Conservation (phyloP, 2,113 vertebrate species). For the Todiramphus saurophagus region DNA sequence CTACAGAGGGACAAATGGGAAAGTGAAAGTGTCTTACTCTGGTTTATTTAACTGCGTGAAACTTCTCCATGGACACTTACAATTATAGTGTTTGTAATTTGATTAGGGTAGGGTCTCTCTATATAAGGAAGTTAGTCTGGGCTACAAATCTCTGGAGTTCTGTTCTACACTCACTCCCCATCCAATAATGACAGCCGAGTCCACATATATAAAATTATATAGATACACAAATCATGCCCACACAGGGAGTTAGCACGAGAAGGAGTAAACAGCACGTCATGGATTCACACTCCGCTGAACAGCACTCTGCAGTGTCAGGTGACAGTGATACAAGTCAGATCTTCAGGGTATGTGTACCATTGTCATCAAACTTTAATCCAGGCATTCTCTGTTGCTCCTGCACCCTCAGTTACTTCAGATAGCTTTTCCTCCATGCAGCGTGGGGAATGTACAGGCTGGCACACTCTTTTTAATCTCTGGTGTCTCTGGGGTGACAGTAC, state of each 20-base stretch:
- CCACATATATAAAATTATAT: neutral
- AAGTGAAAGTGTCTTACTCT: neutral
- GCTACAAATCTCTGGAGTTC: neutral
- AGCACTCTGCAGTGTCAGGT: neutral
- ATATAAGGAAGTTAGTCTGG: neutral
- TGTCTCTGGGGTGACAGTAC: neutral
- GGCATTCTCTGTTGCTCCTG: neutral
- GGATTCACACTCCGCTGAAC: neutral
- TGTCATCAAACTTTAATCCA: slow-evolving; percentile 8
- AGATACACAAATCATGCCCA: neutral
- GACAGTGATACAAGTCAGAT: neutral
- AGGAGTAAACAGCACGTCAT: neutral
- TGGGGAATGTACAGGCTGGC: neutral
- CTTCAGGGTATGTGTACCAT: neutral
- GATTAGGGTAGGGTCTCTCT: neutral
- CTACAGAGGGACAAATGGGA: neutral
- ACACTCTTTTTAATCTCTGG: neutral
- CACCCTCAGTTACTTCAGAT: neutral
- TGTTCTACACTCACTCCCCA: neutral
- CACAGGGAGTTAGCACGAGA: neutral
- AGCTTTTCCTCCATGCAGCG: neutral
- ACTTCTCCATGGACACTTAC: neutral
- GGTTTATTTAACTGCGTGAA: neutral
- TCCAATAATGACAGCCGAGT: neutral
- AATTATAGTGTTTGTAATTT: neutral